Conservation (phyloP, 1,140 invertebrate species). For the Ericerus pela region DNA sequence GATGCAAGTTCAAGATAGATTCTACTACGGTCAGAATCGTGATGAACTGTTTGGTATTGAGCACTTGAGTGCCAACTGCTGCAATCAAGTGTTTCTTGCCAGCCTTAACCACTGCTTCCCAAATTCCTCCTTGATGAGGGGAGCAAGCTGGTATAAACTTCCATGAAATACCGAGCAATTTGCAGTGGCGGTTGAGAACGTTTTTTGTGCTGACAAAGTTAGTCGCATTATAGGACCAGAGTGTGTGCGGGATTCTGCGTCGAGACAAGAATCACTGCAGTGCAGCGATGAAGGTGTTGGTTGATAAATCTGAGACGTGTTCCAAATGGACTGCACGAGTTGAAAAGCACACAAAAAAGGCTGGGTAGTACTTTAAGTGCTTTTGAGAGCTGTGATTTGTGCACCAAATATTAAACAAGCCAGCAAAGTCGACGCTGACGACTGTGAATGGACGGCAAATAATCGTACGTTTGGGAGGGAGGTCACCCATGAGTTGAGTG, state of each 20-base stretch:
- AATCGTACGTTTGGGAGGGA: not conserved
- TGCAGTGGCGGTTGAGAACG: slow-evolving; percentile 14
- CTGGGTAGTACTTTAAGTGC: slow-evolving; percentile 28
- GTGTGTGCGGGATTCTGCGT: slow-evolving; percentile 18
- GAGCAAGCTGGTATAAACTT: slow-evolving; percentile 22
- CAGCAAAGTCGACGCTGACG: too few species aligned
- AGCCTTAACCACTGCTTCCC: slow-evolving; percentile 18
- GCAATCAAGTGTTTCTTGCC: too few species aligned
- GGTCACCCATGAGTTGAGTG: too few species aligned
- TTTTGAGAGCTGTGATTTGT: not conserved
- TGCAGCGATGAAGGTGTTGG: slow-evolving; percentile 24
- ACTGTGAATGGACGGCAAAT: too few species aligned
- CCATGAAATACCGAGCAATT: slow-evolving; percentile 14
- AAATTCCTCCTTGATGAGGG: slow-evolving; percentile 24
- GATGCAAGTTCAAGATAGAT: too few species aligned
- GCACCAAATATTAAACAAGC: too few species aligned
- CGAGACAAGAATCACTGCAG: slow-evolving; percentile 25
- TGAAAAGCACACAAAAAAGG: slow-evolving; percentile 28
- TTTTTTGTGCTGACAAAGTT: slow-evolving; percentile 25
- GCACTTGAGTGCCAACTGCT: too few species aligned
- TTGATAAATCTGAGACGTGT: slow-evolving; percentile 25
- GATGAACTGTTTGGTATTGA: too few species aligned
- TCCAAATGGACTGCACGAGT: slow-evolving; percentile 30
- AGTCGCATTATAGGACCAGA: slow-evolving; percentile 27
- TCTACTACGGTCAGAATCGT: too few species aligned